Conservation (phyloP, 2,888 invertebrate genomes). For the Eucera pruinosa region DNA sequence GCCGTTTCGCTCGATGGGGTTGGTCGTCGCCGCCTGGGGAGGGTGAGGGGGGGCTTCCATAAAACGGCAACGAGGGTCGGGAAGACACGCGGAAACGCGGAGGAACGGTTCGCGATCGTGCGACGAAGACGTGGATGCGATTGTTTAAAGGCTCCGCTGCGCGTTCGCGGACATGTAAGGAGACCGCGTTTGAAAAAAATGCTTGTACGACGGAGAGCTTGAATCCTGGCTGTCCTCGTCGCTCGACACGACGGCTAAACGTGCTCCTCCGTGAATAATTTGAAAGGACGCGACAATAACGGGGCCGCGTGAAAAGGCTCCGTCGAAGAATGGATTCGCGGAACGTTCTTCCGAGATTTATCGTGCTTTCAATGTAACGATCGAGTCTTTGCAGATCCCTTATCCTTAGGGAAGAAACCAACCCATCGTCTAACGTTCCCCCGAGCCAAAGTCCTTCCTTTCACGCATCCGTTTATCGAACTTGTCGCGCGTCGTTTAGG, state of each 20-base stretch:
- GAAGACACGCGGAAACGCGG: not conserved
- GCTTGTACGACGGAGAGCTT: not conserved
- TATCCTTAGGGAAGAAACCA: slow-evolving; percentile 2
- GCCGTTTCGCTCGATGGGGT: not conserved
- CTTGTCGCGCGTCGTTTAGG: slow-evolving; percentile 16
- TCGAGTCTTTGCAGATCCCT: slow-evolving; percentile 3
- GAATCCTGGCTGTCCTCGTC: slow-evolving; percentile 4
- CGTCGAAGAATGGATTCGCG: slow-evolving; percentile 15
- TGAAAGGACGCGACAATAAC: slow-evolving; percentile 25
- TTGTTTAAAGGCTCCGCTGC: slow-evolving; percentile 4
- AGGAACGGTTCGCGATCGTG: slow-evolving; percentile 7
- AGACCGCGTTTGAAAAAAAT: not conserved
- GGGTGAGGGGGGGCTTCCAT: not conserved
- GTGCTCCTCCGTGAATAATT: slow-evolving; percentile 18
- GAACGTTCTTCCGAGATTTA: slow-evolving; percentile 15
- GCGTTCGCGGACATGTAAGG: slow-evolving; percentile 3
- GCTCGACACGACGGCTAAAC: not conserved
- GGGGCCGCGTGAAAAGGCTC: not conserved
- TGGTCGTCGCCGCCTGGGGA: not conserved
- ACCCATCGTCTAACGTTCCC: not conserved
- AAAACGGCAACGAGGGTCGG: not conserved
- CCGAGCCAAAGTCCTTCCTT: not conserved
- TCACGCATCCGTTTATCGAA: slow-evolving; percentile 2
- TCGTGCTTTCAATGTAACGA: slow-evolving; percentile 13
- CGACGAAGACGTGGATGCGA: not conserved